Evolutionary conservation across 2,888 invertebrate species (phyloP), one percentile per base, ranked within the genome.

Genomic region (Cantharis rufa): DNA sequence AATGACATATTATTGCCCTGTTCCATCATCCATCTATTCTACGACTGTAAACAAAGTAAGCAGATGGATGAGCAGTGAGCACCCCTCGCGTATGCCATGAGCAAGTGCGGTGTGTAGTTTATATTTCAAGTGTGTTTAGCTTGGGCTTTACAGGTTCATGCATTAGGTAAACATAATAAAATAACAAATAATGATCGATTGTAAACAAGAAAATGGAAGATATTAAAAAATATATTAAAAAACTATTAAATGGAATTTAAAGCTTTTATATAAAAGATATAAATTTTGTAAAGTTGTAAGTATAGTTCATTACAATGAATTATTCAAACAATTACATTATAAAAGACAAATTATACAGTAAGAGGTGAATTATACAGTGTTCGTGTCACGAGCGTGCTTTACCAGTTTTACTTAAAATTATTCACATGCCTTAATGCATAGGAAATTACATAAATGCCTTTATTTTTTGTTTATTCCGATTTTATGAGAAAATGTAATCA

Each of bases 261-360:
- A 66, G 27, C 18, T 70, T 69, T 74, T 75, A 69, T 48, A 63
- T 77, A 76, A 78, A 77, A 76, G 81, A 77, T 77, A 81, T 81
- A 82, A 82, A 82, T 83, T 79, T 79, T 73, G 80, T 76, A 80
- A 78, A 74, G 76, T 80, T 74, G 80, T 76, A 80, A 78, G 76
- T 77, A 78, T 79, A 78, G 78, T 79, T 80, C 84, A 86, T 86
- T 86, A 86, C 83, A 85, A 87, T 88, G 87, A 87, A 87, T 88
- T 86, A 88, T 88, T 87, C 88, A 87, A 87, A 87, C 87, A 87
- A 87, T 87, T 87, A 87, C 87, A 86, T 84, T 86, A 87, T 87
- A 88, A 87, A 85, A 86, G 87, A 87, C 88, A 88, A 88, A 88
- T 88, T 88, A 86, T 86, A 86, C 86, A 83, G 84, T 85, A 84